Evolutionary conservation across 2,113 vertebrate species (phyloP).

Genomic region (Eudorcas thomsonii): DNA sequence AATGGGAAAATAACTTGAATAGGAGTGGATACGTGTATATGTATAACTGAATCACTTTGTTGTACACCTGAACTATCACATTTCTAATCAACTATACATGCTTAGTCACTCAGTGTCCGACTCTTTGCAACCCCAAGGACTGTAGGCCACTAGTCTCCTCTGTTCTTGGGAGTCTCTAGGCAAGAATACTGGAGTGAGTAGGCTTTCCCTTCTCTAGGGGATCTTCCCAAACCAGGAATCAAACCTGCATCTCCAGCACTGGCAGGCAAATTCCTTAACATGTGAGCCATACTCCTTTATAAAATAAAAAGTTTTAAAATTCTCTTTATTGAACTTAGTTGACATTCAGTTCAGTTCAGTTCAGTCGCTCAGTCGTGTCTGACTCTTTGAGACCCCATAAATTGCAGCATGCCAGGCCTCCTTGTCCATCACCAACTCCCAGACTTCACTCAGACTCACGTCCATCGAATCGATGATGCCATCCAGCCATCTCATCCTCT

Average conservation of each 20-base stretch:
- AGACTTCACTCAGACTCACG: too few relatives aligned
- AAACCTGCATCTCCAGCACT: background rate
- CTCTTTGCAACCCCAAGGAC: background rate
- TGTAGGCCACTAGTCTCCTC: background rate
- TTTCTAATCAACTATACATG: background rate
- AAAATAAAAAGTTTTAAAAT: background rate
- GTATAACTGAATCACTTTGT: background rate
- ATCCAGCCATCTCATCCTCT: too few relatives aligned
- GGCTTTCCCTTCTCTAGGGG: background rate
- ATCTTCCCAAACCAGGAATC: background rate
- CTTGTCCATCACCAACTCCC: too few relatives aligned
- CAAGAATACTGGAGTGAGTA: background rate
- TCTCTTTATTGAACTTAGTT: background rate
- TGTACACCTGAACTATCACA: background rate
- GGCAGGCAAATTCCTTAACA: background rate
- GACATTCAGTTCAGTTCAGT: background rate
- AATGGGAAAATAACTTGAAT: background rate
- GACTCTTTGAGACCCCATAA: too few relatives aligned
- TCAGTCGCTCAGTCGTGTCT: too few relatives aligned
- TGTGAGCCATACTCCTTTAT: background rate
- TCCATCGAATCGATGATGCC: too few relatives aligned
- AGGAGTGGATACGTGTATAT: background rate
- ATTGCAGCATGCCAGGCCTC: too few relatives aligned
- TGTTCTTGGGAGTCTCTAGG: background rate
- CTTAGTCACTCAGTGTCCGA: background rate